Base-by-base conservation (phyloP, 1,140 invertebrate genomes). In the Odontomachus brunneus region DNA sequence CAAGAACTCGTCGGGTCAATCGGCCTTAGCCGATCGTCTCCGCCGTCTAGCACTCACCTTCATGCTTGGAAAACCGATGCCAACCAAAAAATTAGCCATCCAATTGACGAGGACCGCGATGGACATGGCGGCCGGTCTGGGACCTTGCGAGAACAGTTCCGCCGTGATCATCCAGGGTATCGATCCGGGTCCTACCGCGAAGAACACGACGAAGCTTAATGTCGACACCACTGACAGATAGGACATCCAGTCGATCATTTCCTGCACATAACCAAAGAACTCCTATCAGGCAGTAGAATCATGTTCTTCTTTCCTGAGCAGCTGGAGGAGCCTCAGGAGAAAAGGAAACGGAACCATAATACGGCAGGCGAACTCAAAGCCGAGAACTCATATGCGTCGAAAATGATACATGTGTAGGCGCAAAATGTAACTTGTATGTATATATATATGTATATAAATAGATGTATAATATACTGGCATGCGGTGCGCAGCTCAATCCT, bases 141-240 rank as follows among this genome's bases (percentile, higher is more conserved):
- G 98, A 55, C 98, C 98, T 94, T 99, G 99, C 9, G 98, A 98
- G 95, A 99, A 99, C 55, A 99, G 95, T 94, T 99, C 99, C 51
- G 99, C 98, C 11, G 99, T 99, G 91, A 99, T 99, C 96, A 99
- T 97, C 99, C 99, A 99, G 0, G 99, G 99, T 91, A 99, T 99
- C 29, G 99, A 99, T 63, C 99, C 98, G 67, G 97, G 98, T 3
- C 99, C 99, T 78, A 99, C 97, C 29, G 98, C 98, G 93, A 99
- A 99, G 95, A 99, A 99, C 66, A 99, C 97, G 66, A 99, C 99
- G 95, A 99, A 99, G 91, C 97, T 96, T 29, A 99, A 95, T 44
- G 98, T 99, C 65, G 98, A 98, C 62, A 98, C 97, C 91, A 99
- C 98, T 83, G 98, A 98, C 86, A 98, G 95, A 95, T 99, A 99